Conservation (phyloP, 2,113 vertebrate genomes). For the Tetraodon nigroviridis region DNA sequence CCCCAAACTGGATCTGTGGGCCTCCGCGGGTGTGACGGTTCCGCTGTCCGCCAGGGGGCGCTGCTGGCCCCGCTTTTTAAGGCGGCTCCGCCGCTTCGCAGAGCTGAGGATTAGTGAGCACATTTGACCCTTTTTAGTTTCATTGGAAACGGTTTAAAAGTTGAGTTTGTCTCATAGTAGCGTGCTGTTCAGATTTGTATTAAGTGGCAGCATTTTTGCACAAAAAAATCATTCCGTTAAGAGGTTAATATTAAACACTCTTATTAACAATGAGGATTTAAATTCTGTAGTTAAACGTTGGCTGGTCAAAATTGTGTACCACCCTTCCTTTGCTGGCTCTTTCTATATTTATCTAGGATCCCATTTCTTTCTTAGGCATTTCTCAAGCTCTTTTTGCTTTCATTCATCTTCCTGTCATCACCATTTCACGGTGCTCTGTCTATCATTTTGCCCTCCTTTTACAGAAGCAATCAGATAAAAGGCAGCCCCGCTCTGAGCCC, state of each 20-base stretch:
- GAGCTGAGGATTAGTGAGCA: too few species aligned
- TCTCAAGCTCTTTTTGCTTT: conserved; percentile 57
- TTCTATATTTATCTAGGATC: conserved; percentile 58
- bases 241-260: too few species aligned
- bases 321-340: conserved; percentile 10
- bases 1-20: too few species aligned
- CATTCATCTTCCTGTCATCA: conserved; percentile 66
- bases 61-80: conserved; percentile 21
- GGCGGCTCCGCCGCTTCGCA: too few species aligned
- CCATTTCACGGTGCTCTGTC: conserved; percentile 34
- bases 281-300: not conserved
- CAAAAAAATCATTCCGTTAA: not conserved
- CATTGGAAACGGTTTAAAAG: too few species aligned
- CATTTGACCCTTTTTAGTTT: too few species aligned
- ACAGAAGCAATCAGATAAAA: conserved; percentile 21
- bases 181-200: not conserved
- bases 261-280: not conserved
- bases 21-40: not conserved
- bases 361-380: conserved; percentile 52
- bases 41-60: conserved; percentile 28
- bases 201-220: not conserved
- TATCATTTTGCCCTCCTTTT: conserved; percentile 29
- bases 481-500: not conserved
- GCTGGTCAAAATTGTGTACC: not conserved
- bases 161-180: too few species aligned